Conservation (phyloP, 2,797 vertebrate species). For the Argentina silus region DNA sequence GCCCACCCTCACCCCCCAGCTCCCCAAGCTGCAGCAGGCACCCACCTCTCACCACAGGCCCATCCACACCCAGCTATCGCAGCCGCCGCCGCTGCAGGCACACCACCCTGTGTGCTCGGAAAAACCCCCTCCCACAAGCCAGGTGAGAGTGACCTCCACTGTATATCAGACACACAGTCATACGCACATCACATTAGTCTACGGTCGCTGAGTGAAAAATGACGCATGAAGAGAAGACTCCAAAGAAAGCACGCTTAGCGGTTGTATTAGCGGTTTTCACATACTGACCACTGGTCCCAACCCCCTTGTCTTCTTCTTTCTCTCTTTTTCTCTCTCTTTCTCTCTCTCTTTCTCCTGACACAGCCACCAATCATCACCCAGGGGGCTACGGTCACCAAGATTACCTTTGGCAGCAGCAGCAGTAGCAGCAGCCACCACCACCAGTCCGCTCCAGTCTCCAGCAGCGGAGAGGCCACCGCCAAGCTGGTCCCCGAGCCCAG, state of each 20-base stretch:
- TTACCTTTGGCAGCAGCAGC: conserved; percentile 88
- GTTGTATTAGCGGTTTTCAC: too few species aligned
- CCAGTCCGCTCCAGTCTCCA: conserved; percentile 83
- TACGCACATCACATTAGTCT: too few species aligned
- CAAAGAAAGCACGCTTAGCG: too few species aligned
- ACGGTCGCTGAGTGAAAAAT: too few species aligned
- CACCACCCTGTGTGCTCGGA: conserved; percentile 89
- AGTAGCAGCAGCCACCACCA: conserved; percentile 75
- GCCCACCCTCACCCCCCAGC: conserved; percentile 86
- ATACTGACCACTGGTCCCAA: neutral
- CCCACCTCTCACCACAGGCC: conserved; percentile 94
- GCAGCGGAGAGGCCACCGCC: conserved; percentile 83
- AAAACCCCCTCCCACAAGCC: conserved; percentile 83
- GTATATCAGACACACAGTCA: neutral
- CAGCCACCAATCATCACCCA: conserved; percentile 93
- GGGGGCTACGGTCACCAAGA: conserved; percentile 93
- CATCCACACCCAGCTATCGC: conserved; percentile 89
- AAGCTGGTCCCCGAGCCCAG: conserved; percentile 85
- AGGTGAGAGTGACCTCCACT: conserved; percentile 82
- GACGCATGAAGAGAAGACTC: too few species aligned
- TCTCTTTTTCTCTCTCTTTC: neutral
- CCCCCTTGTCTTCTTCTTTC: neutral
- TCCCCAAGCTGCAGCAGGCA: conserved; percentile 94
- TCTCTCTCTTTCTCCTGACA: conserved; percentile 63
- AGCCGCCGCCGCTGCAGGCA: conserved; percentile 84